phyloP scores from a whole-genome alignment of 2,113 vertebrate species.

The Bufo bufo region DNA sequence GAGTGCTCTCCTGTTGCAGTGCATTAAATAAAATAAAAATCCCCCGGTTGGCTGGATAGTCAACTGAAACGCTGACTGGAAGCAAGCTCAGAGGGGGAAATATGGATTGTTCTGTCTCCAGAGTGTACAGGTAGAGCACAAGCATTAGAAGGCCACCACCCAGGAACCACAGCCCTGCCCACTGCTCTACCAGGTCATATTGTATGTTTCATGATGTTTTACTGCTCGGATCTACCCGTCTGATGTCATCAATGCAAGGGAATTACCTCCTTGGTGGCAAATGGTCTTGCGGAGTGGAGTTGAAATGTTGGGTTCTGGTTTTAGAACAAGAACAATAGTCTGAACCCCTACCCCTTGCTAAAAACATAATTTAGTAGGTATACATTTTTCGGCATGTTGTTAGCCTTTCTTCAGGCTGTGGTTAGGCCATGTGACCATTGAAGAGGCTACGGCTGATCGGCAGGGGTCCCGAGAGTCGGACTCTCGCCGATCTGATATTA shows the following conservation, averaged over 20 bases:
- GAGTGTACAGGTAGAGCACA: background rate
- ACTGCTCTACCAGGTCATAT: background rate
- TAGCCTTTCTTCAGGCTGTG: too few species aligned
- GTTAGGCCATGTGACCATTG: too few species aligned
- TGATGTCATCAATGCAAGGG: background rate
- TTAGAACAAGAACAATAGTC: background rate
- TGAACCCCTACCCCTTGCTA: too few species aligned
- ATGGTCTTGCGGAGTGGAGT: background rate
- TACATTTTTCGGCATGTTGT: too few species aligned
- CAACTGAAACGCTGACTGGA: conserved; percentile 16
- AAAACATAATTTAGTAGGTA: too few species aligned
- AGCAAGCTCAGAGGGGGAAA: conserved; percentile 15
- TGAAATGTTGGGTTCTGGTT: background rate
- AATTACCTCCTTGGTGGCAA: background rate
- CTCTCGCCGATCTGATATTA: too few species aligned
- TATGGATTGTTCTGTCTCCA: conserved; percentile 5
- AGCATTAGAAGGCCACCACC: background rate
- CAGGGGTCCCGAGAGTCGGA: too few species aligned
- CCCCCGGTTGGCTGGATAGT: conserved; percentile 41
- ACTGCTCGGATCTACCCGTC: background rate
- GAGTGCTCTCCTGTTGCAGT: conserved; percentile 53
- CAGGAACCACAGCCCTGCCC: background rate
- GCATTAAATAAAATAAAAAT: conserved; percentile 46
- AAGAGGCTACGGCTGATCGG: too few species aligned
- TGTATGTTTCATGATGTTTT: background rate